phyloP scores from a whole-genome alignment of 2,113 vertebrate species.

The Chaenogobius annularis region DNA sequence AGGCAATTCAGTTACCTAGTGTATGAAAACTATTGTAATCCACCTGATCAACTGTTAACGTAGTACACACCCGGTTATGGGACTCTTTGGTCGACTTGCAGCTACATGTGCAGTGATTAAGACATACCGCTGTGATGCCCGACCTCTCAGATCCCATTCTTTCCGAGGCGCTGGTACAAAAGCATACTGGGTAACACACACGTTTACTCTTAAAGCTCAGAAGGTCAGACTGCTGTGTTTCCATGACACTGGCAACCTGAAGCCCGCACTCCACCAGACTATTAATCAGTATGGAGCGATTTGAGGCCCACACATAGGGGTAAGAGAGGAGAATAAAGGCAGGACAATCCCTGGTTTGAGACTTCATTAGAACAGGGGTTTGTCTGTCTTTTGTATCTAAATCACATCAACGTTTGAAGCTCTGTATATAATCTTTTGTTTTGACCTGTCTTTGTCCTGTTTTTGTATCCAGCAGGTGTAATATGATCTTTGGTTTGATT shows the following conservation, averaged over 20 bases:
- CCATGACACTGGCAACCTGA: slow-evolving; percentile 39
- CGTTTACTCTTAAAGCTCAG: slow-evolving; percentile 18
- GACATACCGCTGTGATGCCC: neutral
- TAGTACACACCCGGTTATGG: neutral
- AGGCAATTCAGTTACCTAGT: neutral
- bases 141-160: neutral
- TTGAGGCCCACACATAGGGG: neutral
- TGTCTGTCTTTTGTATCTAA: no score
- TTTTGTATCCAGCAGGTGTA: no score
- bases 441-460: no score
- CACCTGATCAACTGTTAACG: neutral
- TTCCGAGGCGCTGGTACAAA: neutral
- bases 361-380: neutral
- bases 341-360: neutral
- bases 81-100: neutral
- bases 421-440: no score
- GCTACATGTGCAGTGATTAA: neutral
- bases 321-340: neutral
- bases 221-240: slow-evolving; percentile 45
- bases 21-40: neutral
- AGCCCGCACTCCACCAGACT: slow-evolving; percentile 18
- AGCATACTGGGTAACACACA: slow-evolving; percentile 11
- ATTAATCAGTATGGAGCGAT: slow-evolving; percentile 22
- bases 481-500: no score
- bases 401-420: no score